Conservation (phyloP, 2,888 invertebrate species). For the Clivina fossor region DNA sequence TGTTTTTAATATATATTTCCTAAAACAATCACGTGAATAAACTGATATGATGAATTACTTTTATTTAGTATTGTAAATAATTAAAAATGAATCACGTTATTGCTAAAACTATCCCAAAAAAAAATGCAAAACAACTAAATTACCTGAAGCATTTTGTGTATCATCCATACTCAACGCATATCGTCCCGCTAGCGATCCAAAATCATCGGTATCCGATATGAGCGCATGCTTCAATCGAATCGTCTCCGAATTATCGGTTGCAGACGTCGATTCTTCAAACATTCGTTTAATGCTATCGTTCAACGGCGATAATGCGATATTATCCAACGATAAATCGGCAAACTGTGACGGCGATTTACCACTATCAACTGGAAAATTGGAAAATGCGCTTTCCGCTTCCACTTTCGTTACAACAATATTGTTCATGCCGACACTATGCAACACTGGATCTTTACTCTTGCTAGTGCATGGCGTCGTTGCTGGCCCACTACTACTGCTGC, state of each 20-base stretch:
- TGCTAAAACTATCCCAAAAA: too few relatives aligned
- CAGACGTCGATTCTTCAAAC: slow-evolving; percentile 23
- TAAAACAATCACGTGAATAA: too few relatives aligned
- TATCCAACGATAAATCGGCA: slow-evolving; percentile 23
- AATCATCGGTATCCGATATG: slow-evolving; percentile 75
- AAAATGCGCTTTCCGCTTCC: slow-evolving; percentile 21
- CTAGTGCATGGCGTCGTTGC: neutral
- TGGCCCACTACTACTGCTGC: neutral
- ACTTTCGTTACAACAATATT: slow-evolving; percentile 33
- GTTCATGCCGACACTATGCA: slow-evolving; percentile 41
- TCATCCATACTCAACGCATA: slow-evolving; percentile 59
- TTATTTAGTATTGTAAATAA: too few relatives aligned
- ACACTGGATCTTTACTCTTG: slow-evolving; percentile 40
- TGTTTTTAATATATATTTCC: too few relatives aligned
- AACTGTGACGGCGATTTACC: slow-evolving; percentile 5
- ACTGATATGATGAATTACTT: too few relatives aligned
- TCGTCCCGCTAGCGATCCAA: slow-evolving; percentile 71
- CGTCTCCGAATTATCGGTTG: slow-evolving; percentile 43
- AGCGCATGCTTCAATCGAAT: slow-evolving; percentile 67
- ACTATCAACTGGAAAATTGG: slow-evolving; percentile 27
- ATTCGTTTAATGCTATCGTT: slow-evolving; percentile 28
- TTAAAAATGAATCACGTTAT: too few relatives aligned
- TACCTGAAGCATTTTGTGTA: slow-evolving; percentile 47
- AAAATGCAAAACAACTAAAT: too few relatives aligned
- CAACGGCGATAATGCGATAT: slow-evolving; percentile 25